A percentile compares a stretch with the other conserved stretches of the same genome.
These are phyloP conservation scores for Hybos culiciformis DNA, from an alignment of 2,888 invertebrate genomes.

Conservation along the genomic window DNA sequence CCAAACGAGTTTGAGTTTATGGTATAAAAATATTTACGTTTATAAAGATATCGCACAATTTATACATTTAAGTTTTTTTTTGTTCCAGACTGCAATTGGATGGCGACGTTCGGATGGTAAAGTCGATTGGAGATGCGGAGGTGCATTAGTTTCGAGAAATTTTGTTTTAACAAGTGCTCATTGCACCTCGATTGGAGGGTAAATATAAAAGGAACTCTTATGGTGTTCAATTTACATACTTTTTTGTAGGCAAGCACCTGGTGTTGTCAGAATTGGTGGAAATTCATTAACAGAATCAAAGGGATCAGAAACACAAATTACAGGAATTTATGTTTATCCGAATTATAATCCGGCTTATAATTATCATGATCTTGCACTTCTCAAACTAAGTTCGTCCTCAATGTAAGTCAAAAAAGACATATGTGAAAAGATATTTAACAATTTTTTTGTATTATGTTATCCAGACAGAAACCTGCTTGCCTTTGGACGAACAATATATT, in stretches of 20 bases:
- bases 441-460: conserved; percentile 21
- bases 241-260: conserved; percentile 25
- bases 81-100: background rate
- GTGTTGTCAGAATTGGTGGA: conserved; percentile 40
- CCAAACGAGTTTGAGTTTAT: conserved; percentile 44
- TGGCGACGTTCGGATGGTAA: conserved; percentile 31
- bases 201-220: conserved; percentile 7
- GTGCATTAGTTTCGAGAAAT: conserved; percentile 38
- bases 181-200: conserved; percentile 33
- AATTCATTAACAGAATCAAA: conserved; percentile 35
- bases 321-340: conserved; percentile 37
- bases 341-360: conserved; percentile 38
- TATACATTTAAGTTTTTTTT: background rate
- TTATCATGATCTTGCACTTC: conserved; percentile 47
- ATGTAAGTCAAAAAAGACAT: background rate
- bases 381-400: conserved; percentile 30
- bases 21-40: conserved; percentile 26
- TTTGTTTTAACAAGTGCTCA: conserved; percentile 46
- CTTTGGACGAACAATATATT: conserved; percentile 28
- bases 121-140: conserved; percentile 30
- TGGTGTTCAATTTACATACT: background rate
- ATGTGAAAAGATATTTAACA: conserved; percentile 6
- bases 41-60: too few species aligned
- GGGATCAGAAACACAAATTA: conserved; percentile 33
- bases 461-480: conserved; percentile 27